Evolutionary conservation across 1,140 invertebrate species (phyloP), one percentile per base, ranked within the genome.

Genomic region (Campodea augens): DNA sequence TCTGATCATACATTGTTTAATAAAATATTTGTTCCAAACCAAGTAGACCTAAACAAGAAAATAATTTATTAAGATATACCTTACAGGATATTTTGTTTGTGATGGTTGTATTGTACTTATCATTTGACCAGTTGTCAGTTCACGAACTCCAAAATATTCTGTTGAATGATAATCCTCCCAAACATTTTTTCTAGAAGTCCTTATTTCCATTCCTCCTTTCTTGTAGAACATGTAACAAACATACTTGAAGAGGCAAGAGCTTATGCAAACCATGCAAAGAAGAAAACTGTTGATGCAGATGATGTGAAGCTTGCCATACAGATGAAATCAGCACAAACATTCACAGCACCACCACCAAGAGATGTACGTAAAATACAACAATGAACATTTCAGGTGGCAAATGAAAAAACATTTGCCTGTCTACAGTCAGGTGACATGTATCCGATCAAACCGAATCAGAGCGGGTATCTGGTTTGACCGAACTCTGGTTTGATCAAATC

Each of bases 301-400:
- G 92, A 97, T 64, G 82, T 96, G 0, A 75, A 81, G 53, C 60
- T 97, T 38, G 88, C 90, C 1, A 79, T 92, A 1, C 81, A 89
- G 56, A 77, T 91, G 68, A 77, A 87, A 37, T 64, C 83, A 46
- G 89, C 95, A 50, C 81, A 84, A 52, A 77, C 78, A 0, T 92
- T 93, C 56, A 91, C 87, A 1, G 81, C 76, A 47, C 87, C 90
- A 20, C 90, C 90, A 1, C 79, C 89, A 0, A 69, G 89, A 59
- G 90, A 96, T 63, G 83, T 84, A 63, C 64, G 61, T 57, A 10
- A 15, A 7, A n/a, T n/a, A n/a, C n/a, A n/a, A n/a, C n/a, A n/a
- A n/a, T n/a, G n/a, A n/a, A n/a, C n/a, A n/a, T n/a, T n/a, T n/a
- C n/a, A n/a, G n/a, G n/a, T n/a, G n/a, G n/a, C n/a, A n/a, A n/a